Evolutionary conservation across 2,113 vertebrate genomes (phyloP).

Genomic region (Melanotaenia duboulayi): DNA sequence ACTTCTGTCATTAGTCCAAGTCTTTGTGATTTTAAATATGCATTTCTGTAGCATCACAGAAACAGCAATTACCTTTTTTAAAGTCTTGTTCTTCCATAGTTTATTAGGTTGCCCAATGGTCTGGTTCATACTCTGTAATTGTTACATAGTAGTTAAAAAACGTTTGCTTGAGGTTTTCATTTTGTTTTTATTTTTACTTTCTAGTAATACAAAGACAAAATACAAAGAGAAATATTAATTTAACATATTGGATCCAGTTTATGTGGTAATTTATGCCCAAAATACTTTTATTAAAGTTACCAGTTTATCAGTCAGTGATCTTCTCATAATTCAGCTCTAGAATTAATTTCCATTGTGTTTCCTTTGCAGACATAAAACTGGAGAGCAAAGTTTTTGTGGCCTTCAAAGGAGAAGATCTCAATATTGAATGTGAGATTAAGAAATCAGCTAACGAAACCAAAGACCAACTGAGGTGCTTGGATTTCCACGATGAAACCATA

Average conservation of each 20-base stretch:
- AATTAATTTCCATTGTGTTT: neutral
- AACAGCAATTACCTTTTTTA: neutral
- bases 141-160: neutral
- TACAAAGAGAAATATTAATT: neutral
- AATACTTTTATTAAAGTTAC: too few relatives aligned
- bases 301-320: too few relatives aligned
- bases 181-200: neutral
- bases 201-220: too few relatives aligned
- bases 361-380: slow-evolving; percentile 40
- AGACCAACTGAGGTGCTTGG: neutral
- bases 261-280: neutral
- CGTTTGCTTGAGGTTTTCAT: neutral
- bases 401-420: slow-evolving; percentile 34
- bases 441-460: slow-evolving; percentile 16
- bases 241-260: neutral
- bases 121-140: neutral
- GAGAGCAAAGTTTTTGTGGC: slow-evolving; percentile 43
- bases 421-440: rapidly evolving
- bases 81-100: neutral
- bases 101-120: neutral
- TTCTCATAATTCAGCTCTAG: neutral
- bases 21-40: neutral
- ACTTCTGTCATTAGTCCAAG: neutral
- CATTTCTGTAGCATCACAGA: neutral
- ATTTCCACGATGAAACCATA: rapidly evolving